These are phyloP conservation scores for Conus canariensis DNA, from an alignment of 2,888 invertebrate species.

Conservation along the genomic window DNA sequence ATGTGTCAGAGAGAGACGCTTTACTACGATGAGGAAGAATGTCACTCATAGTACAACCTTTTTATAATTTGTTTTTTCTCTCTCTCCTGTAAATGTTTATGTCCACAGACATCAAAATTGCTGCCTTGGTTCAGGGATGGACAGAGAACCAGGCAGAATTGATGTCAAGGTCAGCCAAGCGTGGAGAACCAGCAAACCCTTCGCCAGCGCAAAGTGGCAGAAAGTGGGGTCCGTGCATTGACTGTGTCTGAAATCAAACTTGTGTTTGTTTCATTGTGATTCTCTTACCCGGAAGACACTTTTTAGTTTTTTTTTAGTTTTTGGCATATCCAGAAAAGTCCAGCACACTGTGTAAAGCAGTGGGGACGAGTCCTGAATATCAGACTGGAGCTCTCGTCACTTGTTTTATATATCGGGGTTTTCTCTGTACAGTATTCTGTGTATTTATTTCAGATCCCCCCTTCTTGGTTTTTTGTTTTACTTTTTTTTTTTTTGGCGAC, in stretches of 20 bases:
- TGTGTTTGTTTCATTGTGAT: conserved; percentile 8
- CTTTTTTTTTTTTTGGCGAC: no score
- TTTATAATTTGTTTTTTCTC: background rate
- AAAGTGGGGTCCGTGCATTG: background rate
- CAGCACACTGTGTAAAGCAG: background rate
- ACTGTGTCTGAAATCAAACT: background rate
- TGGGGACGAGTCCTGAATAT: background rate
- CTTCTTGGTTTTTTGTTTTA: no score
- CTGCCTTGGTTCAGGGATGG: no score
- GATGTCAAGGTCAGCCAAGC: no score
- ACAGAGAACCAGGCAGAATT: no score
- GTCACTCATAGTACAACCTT: background rate
- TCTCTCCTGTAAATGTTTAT: background rate
- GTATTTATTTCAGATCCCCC: no score
- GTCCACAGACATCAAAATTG: background rate
- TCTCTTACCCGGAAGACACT: background rate
- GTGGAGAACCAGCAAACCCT: no score
- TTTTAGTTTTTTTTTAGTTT: background rate
- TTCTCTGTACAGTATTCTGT: no score
- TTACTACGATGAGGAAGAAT: background rate
- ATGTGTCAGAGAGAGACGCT: background rate
- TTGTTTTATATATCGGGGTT: no score
- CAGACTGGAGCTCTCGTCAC: no score
- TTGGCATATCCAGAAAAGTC: background rate
- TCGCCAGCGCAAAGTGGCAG: no score